Evolutionary conservation across 1,140 invertebrate species (phyloP), one percentile per base, ranked within the genome.

Genomic region (Acromyrmex heyeri): DNA sequence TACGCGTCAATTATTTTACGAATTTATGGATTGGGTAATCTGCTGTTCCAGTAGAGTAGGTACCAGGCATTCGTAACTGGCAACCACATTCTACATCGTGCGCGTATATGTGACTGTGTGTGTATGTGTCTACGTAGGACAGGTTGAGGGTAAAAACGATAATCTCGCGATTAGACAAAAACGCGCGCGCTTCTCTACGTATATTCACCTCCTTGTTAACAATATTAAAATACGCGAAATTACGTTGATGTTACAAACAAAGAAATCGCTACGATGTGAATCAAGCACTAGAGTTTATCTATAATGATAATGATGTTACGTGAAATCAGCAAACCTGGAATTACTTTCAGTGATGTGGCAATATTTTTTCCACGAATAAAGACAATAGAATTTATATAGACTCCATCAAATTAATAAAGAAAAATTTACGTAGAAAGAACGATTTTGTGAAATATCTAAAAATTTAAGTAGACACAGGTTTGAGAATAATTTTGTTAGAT

Each of bases 1-100:
- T 50, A 53, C 50, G 62, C 59, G 62, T 75, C 86, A 53, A 76
- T 77, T 76, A 85, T 53, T 61, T 24, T 44, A 76, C 81, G 81
- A 75, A 75, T 75, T 83, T 83, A 73, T 75, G 65, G 55, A 83
- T 83, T 75, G 69, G 79, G 18, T 73, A 83, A 85, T 85, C 81
- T 18, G 14, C 21, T 30, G 85, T 87, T 88, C 85, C 73, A 30
- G 24, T 76, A 75, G 88, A 81, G 61, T 79, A 86, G 59, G 16
- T 62, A 7, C n/a, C 6, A 79, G 75, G 87, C 70, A 89, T 88
- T 86, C 50, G 21, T 50, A 72, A 59, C 53, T 53, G 50, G 50
- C 24, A 69, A 69, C 8, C 50, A 53, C 27, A 50, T 62, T 75
- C 38, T 14, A 21, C 38, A 27, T 4, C 0, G 59, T 16, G 5